These are phyloP conservation scores for Pseudochromis fuscus DNA, from an alignment of 2,797 vertebrate species.

Conservation along the genomic window DNA sequence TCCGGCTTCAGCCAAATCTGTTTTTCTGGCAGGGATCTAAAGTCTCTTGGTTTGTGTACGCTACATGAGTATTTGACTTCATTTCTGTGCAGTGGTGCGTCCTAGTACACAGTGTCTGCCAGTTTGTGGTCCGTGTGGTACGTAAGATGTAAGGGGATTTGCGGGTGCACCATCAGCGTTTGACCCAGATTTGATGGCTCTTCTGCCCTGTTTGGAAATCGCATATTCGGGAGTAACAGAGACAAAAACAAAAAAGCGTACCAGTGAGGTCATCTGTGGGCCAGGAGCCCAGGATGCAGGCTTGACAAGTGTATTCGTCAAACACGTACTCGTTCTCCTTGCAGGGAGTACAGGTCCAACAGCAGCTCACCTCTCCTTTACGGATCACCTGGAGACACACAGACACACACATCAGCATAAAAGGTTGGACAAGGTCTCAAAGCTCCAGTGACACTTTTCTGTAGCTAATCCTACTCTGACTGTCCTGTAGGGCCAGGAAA, in stretches of 20 bases:
- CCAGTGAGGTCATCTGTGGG: constrained; percentile 95
- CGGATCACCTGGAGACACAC: constrained; percentile 91
- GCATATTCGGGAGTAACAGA: not conserved
- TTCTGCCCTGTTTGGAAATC: constrained; percentile 12
- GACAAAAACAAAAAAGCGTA: constrained; percentile 71
- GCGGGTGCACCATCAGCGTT: constrained; percentile 1
- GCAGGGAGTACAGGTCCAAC: constrained; percentile 98
- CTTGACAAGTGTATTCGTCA: constrained; percentile 97
- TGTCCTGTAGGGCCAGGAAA: constrained; percentile 31
- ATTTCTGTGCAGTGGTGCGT: constrained; percentile 17
- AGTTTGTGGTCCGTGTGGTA: not conserved
- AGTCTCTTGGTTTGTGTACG: constrained; percentile 24
- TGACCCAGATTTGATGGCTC: constrained; percentile 51
- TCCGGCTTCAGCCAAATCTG: constrained; percentile 45
- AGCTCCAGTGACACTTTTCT: constrained; percentile 60
- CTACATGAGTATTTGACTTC: constrained; percentile 16
- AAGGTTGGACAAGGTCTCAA: constrained; percentile 59
- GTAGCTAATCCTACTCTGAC: constrained; percentile 67
- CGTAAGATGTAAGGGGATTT: constrained; percentile 36
- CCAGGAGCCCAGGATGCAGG: constrained; percentile 95
- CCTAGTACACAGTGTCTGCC: constrained; percentile 14
- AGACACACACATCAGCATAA: constrained; percentile 21
- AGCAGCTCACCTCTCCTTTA: constrained; percentile 99
- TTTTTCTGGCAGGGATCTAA: constrained; percentile 32
- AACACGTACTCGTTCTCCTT: constrained; percentile 99